Conservation (phyloP, 2,113 vertebrate genomes). For the Pundamilia nyererei region DNA sequence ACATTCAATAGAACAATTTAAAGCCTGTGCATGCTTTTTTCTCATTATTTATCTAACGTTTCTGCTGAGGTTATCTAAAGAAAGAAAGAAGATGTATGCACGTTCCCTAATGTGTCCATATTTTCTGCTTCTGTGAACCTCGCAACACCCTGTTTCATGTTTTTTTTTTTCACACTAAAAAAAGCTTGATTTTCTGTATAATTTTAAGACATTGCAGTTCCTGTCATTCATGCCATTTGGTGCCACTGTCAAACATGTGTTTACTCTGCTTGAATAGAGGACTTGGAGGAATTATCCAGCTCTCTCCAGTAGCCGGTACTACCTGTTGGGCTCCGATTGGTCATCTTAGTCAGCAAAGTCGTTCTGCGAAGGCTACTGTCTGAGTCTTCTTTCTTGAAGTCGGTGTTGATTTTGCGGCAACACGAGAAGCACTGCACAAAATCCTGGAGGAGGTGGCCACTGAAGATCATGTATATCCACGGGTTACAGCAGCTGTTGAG, state of each 20-base stretch:
- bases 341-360: constrained; percentile 77
- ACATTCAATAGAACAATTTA: not conserved
- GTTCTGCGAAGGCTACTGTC: constrained; percentile 83
- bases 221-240: not conserved
- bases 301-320: constrained; percentile 79
- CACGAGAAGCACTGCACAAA: constrained; percentile 81
- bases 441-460: constrained; percentile 92
- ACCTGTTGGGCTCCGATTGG: constrained; percentile 80
- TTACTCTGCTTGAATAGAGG: constrained; percentile 70
- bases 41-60: not conserved
- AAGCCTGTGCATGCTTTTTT: not conserved
- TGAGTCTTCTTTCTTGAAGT: constrained; percentile 83
- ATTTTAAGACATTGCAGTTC: not conserved
- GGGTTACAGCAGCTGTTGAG: constrained; percentile 98
- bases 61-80: not conserved
- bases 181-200: not conserved
- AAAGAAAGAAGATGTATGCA: not conserved
- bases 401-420: constrained; percentile 66
- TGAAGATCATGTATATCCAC: constrained; percentile 99
- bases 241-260: not conserved
- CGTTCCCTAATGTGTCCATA: not conserved
- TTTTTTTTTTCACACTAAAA: not conserved
- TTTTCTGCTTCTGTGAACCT: not conserved
- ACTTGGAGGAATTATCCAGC: constrained; percentile 67
- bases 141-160: not conserved